Conservation (phyloP, 1,140 invertebrate genomes). For the Heliconius congener region DNA sequence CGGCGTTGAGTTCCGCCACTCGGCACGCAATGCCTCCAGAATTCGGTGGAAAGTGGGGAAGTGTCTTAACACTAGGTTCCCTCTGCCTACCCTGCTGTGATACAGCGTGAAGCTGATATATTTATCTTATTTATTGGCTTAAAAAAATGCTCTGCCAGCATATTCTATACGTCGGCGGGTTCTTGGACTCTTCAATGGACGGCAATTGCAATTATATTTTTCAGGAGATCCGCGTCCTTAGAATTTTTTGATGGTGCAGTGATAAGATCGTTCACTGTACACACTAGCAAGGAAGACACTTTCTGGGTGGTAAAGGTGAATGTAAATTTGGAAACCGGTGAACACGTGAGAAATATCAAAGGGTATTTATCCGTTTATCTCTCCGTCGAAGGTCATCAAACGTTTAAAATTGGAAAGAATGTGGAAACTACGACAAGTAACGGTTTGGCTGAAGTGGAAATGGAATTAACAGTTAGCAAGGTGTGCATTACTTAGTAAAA, state of each 20-base stretch:
- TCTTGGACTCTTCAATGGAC: no score
- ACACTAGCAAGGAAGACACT: slow-evolving; percentile 54
- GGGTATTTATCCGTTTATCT: slow-evolving; percentile 51
- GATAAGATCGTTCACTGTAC: slow-evolving; percentile 81
- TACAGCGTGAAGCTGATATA: no score
- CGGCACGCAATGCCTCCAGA: no score
- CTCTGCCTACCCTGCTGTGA: no score
- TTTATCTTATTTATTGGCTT: background rate
- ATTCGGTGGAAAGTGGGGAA: no score
- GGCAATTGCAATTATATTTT: slow-evolving; percentile 18
- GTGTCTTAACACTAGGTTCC: no score
- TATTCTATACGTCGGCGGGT: no score
- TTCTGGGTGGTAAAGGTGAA: slow-evolving; percentile 78
- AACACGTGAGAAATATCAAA: slow-evolving; percentile 44
- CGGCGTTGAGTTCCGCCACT: no score
- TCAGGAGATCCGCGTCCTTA: slow-evolving; percentile 80
- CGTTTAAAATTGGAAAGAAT: slow-evolving; percentile 45
- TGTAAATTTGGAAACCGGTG: slow-evolving; percentile 80
- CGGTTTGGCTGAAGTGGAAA: slow-evolving; percentile 52
- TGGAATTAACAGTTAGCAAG: slow-evolving; percentile 60
- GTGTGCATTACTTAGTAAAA: slow-evolving; percentile 36
- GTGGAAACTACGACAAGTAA: slow-evolving; percentile 51
- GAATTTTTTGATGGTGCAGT: slow-evolving; percentile 82
- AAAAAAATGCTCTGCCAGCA: no score
- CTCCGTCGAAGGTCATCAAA: slow-evolving; percentile 52